A percentile compares a stretch with the other conserved stretches of the same genome.
Conservation (phyloP, 1,140 invertebrate genomes). For the Drosophila grimshawi region DNA sequence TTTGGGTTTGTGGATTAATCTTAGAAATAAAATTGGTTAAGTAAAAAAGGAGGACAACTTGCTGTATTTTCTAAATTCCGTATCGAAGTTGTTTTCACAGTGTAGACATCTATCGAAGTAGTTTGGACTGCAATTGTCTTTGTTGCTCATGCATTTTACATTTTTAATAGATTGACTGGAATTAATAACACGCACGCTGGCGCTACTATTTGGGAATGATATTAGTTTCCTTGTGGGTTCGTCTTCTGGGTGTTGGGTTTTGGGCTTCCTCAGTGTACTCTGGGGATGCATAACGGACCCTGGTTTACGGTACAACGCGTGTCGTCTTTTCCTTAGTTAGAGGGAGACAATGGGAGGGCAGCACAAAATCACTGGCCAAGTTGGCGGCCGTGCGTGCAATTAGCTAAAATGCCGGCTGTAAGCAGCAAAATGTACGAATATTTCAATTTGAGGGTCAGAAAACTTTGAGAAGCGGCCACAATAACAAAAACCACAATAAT, state of each 20-base stretch:
- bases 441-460: slow-evolving; percentile 73
- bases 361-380: slow-evolving; percentile 55
- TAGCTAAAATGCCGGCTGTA: slow-evolving; percentile 57
- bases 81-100: not conserved
- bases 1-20: too few species aligned
- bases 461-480: slow-evolving; percentile 54
- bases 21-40: too few species aligned
- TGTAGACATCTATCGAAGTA: slow-evolving; percentile 9
- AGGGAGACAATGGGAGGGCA: not conserved
- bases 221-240: slow-evolving; percentile 58
- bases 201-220: slow-evolving; percentile 24
- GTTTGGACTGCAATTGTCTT: slow-evolving; percentile 72
- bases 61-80: too few species aligned
- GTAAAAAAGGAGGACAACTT: too few species aligned
- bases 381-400: slow-evolving; percentile 69
- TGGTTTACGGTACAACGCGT: slow-evolving; percentile 73
- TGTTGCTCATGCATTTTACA: slow-evolving; percentile 80
- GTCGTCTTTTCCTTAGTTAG: slow-evolving; percentile 16
- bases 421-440: slow-evolving; percentile 52
- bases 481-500: not conserved
- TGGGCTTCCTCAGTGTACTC: slow-evolving; percentile 30
- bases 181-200: slow-evolving; percentile 65
- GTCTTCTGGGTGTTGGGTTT: not conserved
- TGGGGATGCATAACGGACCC: slow-evolving; percentile 65
- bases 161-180: slow-evolving; percentile 81